A percentile compares a stretch with the other conserved stretches of the same genome.
Conservation (phyloP, 2,888 invertebrate species). For the Heliconius ismenius region DNA sequence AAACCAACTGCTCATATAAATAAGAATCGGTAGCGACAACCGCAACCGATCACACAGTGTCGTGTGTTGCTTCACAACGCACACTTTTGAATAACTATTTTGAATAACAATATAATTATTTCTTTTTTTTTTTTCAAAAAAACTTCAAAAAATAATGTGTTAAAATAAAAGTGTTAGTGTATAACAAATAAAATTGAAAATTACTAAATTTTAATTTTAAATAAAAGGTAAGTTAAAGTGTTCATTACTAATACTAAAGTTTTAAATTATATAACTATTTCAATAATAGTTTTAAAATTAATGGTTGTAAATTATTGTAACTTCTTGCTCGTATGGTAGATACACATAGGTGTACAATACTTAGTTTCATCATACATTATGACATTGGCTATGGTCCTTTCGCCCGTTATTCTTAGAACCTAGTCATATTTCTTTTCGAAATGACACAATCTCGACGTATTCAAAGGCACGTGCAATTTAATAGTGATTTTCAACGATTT, state of each 20-base stretch:
- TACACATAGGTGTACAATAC: not conserved
- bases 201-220: not conserved
- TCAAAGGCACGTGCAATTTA: not conserved
- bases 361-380: constrained; percentile 7
- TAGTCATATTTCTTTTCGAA: constrained; percentile 7
- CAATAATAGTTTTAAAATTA: not conserved
- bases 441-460: constrained; percentile 7
- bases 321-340: not conserved
- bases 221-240: not conserved
- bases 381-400: constrained; percentile 7
- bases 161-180: not conserved
- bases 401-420: constrained; percentile 2
- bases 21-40: constrained; percentile 13
- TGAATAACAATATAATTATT: constrained; percentile 1
- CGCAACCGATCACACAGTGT: constrained; percentile 23
- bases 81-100: constrained; percentile 10
- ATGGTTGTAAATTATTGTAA: not conserved
- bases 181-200: not conserved
- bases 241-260: not conserved
- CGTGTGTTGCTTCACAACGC: constrained; percentile 17
- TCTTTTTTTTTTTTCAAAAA: not conserved
- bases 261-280: not conserved
- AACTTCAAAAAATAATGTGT: not conserved
- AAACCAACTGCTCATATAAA: constrained; percentile 19
- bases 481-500: constrained; percentile 10